Conservation (phyloP, 2,888 invertebrate genomes). For the Tetanocera ferruginea region DNA sequence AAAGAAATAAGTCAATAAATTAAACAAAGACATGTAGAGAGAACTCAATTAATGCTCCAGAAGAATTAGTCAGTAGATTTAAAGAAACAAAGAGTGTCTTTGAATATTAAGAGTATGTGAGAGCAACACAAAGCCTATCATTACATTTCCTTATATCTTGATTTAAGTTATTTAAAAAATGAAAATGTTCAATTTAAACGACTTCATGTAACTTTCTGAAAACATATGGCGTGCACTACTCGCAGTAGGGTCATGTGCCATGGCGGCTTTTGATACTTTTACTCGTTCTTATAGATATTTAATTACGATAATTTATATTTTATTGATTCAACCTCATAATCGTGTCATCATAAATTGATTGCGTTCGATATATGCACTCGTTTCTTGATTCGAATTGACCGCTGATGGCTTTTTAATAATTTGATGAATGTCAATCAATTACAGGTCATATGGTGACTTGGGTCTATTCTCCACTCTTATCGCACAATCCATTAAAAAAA, state of each 20-base stretch:
- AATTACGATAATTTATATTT: slow-evolving; percentile 4
- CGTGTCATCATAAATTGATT: background rate
- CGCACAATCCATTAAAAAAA: background rate
- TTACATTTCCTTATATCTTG: too few species aligned
- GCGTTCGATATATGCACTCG: background rate
- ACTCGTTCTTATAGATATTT: background rate
- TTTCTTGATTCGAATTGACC: background rate
- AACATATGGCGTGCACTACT: background rate
- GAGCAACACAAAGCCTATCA: too few species aligned
- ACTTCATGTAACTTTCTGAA: background rate
- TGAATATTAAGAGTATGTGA: too few species aligned
- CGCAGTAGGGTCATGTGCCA: background rate
- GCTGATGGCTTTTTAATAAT: slow-evolving; percentile 27
- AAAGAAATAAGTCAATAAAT: slow-evolving; percentile 13
- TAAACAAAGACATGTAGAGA: background rate
- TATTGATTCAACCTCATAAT: background rate
- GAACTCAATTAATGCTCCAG: background rate
- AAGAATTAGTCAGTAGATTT: too few species aligned
- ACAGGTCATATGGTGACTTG: background rate
- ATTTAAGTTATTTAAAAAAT: too few species aligned
- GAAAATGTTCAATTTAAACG: background rate
- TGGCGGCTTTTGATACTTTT: background rate
- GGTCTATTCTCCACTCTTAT: background rate
- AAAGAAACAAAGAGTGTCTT: too few species aligned
- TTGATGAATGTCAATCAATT: slow-evolving; percentile 9